A percentile compares a stretch with the other conserved stretches of the same genome.
phyloP scores from a whole-genome alignment of 2,113 vertebrate species.

The Callospermophilus lateralis region DNA sequence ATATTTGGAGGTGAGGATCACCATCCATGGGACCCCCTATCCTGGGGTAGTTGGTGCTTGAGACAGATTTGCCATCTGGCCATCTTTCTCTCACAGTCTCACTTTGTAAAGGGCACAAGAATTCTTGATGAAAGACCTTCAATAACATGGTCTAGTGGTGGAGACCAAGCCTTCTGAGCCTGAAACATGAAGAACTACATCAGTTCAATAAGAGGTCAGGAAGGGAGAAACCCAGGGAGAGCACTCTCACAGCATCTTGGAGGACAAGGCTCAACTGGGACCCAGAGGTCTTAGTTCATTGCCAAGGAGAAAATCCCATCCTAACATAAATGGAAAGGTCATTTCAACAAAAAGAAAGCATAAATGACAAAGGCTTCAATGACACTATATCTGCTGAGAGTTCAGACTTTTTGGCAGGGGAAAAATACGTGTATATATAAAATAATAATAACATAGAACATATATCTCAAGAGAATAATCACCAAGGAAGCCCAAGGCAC shows the following conservation, averaged over 20 bases:
- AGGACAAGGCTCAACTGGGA: neutral
- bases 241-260: neutral
- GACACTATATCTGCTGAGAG: neutral
- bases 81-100: neutral
- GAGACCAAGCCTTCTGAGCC: neutral
- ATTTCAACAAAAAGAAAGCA: constrained; percentile 66
- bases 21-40: neutral
- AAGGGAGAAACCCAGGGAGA: neutral
- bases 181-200: neutral
- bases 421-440: constrained; percentile 18
- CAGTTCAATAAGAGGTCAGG: neutral
- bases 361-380: constrained; percentile 36
- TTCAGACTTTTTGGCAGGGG: constrained; percentile 76
- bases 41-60: neutral
- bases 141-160: too few species aligned
- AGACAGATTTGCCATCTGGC: too few species aligned
- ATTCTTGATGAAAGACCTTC: neutral
- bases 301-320: constrained; percentile 47
- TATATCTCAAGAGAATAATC: constrained; percentile 49
- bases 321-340: constrained; percentile 52
- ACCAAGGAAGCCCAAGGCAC: constrained; percentile 83
- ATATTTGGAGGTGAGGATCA: neutral
- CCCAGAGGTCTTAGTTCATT: neutral
- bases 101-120: neutral
- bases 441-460: too few species aligned